phyloP scores from a whole-genome alignment of 35 echinoderm and acorn worm species.

The Heliocidaris tuberculata region DNA sequence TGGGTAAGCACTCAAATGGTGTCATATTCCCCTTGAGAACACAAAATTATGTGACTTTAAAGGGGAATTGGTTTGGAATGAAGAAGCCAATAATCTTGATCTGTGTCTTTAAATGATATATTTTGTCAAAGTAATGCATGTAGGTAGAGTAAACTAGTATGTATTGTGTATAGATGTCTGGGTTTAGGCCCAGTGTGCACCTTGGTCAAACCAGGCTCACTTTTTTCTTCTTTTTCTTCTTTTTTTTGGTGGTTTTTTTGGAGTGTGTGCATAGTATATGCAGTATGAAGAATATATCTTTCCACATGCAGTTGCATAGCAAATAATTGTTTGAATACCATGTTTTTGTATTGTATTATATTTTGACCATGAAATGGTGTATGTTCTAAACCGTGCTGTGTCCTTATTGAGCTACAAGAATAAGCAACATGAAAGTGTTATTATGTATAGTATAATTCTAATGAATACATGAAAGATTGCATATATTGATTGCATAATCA shows the following conservation, averaged over 20 bases:
- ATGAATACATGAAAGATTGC: neutral
- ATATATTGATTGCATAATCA: neutral
- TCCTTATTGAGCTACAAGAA: neutral
- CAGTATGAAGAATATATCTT: neutral
- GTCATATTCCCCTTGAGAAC: too few species aligned
- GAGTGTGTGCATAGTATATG: neutral
- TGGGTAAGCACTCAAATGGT: too few species aligned
- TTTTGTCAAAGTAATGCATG: neutral
- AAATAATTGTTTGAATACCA: neutral
- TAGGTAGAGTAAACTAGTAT: neutral
- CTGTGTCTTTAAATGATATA: neutral
- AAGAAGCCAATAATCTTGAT: too few species aligned
- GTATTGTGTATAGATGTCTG: neutral
- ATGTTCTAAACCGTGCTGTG: conserved; percentile 22
- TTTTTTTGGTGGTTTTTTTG: neutral
- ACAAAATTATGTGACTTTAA: too few species aligned
- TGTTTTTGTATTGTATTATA: conserved; percentile 13
- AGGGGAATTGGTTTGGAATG: too few species aligned
- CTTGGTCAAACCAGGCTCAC: neutral
- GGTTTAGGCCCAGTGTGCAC: neutral
- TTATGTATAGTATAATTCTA: neutral
- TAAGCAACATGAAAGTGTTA: conserved; percentile 4
- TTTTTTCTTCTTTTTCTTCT: neutral
- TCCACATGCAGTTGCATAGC: neutral
- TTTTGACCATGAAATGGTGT: conserved; percentile 27